These are phyloP conservation scores for Seriola aureovittata DNA, from an alignment of 2,113 vertebrate species.

Conservation along the genomic window DNA sequence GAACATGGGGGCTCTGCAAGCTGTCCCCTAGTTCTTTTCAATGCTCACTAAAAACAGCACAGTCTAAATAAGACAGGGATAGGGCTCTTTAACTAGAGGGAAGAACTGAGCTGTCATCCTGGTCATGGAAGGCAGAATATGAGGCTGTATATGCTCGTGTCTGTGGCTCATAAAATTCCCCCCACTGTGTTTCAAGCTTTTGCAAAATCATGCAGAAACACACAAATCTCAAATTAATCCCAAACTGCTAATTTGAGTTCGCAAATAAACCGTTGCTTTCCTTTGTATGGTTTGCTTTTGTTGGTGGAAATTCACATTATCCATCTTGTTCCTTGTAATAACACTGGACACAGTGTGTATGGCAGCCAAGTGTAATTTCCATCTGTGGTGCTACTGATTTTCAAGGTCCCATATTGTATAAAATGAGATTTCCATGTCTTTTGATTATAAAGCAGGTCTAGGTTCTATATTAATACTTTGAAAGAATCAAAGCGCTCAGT, in stretches of 20 bases:
- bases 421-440: too few species aligned
- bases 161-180: not conserved
- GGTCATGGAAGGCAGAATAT: not conserved
- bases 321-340: not conserved
- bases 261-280: not conserved
- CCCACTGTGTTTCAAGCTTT: not conserved
- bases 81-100: conserved; percentile 1
- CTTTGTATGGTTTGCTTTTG: not conserved
- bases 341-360: too few species aligned
- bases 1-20: conserved; percentile 48
- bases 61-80: not conserved
- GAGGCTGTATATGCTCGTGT: not conserved
- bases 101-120: not conserved
- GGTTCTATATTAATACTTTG: too few species aligned
- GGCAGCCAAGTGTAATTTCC: not conserved
- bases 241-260: not conserved
- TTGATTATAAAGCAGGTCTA: too few species aligned
- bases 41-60: not conserved
- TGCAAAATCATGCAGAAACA: not conserved
- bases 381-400: not conserved
- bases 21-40: conserved; percentile 45
- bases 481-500: too few species aligned
- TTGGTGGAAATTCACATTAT: not conserved
- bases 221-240: not conserved
- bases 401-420: not conserved